These are phyloP conservation scores for Dryas iulia DNA, from an alignment of 1,140 invertebrate genomes.

Conservation along the genomic window DNA sequence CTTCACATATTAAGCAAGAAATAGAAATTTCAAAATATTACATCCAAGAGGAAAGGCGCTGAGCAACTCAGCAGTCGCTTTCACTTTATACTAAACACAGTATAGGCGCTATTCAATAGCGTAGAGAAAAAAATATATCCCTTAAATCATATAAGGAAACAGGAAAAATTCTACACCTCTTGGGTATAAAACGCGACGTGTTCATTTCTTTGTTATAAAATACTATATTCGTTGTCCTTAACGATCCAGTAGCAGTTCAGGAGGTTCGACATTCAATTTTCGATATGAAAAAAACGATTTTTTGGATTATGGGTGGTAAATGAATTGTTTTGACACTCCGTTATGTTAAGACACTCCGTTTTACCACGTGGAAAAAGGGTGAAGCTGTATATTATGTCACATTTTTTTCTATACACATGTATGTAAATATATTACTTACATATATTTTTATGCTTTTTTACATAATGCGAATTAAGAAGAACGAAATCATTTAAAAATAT, in stretches of 20 bases:
- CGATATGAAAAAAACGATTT: neutral
- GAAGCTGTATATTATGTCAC: too few relatives aligned
- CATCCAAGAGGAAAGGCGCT: neutral
- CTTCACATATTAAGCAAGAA: neutral
- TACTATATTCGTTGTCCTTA: neutral
- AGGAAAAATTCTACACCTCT: constrained; percentile 1
- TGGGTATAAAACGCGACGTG: neutral
- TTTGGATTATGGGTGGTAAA: too few relatives aligned
- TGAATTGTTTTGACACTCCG: too few relatives aligned
- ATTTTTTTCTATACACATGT: too few relatives aligned
- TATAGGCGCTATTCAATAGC: neutral
- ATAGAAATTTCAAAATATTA: neutral
- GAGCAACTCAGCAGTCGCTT: neutral
- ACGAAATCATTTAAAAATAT: too few relatives aligned
- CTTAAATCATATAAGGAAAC: neutral
- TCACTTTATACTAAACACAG: neutral
- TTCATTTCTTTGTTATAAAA: constrained; percentile 2
- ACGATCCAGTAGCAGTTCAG: neutral
- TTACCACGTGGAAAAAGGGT: too few relatives aligned
- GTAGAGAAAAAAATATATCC: neutral
- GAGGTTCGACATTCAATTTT: neutral
- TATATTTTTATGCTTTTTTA: too few relatives aligned
- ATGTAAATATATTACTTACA: too few relatives aligned
- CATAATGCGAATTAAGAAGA: too few relatives aligned
- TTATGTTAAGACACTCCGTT: too few relatives aligned